A percentile compares a stretch with the other conserved stretches of the same genome.
Conservation (phyloP, 2,113 vertebrate genomes). For the Eublepharis macularius region DNA sequence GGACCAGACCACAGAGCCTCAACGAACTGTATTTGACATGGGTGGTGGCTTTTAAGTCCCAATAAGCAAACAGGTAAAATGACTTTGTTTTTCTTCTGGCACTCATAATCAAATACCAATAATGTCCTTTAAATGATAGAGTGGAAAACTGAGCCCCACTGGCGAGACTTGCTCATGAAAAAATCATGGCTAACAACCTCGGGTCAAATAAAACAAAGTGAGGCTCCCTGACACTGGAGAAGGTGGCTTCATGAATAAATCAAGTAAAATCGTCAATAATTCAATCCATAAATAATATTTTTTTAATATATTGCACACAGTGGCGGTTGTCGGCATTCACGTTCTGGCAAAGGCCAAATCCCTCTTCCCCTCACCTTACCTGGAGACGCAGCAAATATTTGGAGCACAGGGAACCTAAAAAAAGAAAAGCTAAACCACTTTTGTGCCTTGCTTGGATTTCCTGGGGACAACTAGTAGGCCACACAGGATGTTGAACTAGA, state of each 20-base stretch:
- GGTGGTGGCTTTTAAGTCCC: fast-evolving
- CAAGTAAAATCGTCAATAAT: background rate
- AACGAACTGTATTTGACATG: background rate
- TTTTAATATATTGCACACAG: background rate
- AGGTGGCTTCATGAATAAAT: background rate
- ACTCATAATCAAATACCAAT: fast-evolving
- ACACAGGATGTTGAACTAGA: too few species aligned
- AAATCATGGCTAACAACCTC: background rate
- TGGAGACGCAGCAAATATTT: background rate
- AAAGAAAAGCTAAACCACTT: too few species aligned
- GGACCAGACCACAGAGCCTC: fast-evolving
- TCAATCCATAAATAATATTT: background rate
- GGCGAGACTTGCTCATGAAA: background rate
- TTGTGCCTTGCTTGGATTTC: too few species aligned
- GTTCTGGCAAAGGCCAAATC: background rate
- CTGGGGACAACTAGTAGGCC: too few species aligned
- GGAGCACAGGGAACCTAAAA: background rate
- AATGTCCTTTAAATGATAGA: background rate
- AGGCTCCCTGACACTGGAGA: background rate
- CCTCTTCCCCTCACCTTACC: too few species aligned
- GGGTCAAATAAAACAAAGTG: background rate
- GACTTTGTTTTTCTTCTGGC: fast-evolving
- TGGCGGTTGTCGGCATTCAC: too few species aligned
- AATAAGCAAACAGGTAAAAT: background rate
- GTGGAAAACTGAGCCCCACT: background rate